These are phyloP conservation scores for Drosophila biarmipes DNA, from an alignment of 1,140 invertebrate genomes.

Conservation along the genomic window DNA sequence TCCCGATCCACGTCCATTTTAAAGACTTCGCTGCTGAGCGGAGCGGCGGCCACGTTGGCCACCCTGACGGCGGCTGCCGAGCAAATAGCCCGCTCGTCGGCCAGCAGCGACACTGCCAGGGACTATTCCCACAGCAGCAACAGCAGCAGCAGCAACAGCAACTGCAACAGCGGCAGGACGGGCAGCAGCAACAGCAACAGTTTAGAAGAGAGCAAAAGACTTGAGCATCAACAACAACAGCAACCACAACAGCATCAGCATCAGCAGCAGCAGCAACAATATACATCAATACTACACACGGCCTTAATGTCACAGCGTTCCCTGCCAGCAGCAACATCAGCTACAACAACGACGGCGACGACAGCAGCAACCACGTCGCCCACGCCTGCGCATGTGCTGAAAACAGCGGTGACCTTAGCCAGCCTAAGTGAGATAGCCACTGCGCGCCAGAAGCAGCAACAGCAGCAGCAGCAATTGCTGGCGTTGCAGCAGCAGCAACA, in stretches of 20 bases:
- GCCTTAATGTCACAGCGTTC: conserved; percentile 80
- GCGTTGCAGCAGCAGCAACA: conserved; percentile 59
- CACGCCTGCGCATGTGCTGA: conserved; percentile 74
- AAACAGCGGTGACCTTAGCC: conserved; percentile 79
- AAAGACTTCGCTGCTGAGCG: conserved; percentile 75
- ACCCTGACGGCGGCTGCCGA: conserved; percentile 78
- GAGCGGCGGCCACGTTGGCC: conserved; percentile 76
- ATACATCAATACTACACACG: conserved; percentile 82
- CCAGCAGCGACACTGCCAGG: conserved; percentile 30
- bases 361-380: conserved; percentile 50
- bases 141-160: conserved; percentile 31
- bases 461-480: conserved; percentile 51
- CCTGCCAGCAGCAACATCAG: conserved; percentile 30
- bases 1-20: conserved; percentile 68
- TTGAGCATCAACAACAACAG: conserved; percentile 58
- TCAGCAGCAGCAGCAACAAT: conserved; percentile 57
- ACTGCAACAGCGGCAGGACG: conserved; percentile 55
- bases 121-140: conserved; percentile 28
- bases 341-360: conserved; percentile 22
- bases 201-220: conserved; percentile 78
- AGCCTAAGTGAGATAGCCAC: conserved; percentile 77
- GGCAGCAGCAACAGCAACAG: conserved; percentile 54
- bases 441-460: conserved; percentile 65
- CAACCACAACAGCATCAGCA: conserved; percentile 21
- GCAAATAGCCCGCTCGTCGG: conserved; percentile 62